phyloP scores from a whole-genome alignment of 2,113 vertebrate genomes.

The Osmerus mordax region DNA sequence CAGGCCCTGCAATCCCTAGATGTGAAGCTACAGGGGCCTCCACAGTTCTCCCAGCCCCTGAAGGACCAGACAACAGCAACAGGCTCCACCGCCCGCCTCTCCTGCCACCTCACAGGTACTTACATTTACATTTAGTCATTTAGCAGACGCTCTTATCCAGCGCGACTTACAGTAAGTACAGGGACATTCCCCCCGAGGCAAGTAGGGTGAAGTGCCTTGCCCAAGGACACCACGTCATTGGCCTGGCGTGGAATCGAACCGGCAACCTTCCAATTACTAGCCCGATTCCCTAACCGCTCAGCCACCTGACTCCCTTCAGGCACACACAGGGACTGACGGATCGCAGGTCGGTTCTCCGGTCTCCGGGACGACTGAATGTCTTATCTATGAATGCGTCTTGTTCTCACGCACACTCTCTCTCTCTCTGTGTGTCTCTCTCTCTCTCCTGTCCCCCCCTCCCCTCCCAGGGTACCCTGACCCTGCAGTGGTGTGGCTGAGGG shows the following conservation, averaged over 20 bases:
- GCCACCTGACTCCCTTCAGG: too few relatives aligned
- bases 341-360: too few relatives aligned
- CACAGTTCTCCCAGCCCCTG: slow-evolving; percentile 54
- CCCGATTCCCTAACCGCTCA: too few relatives aligned
- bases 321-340: neutral
- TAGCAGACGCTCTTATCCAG: too few relatives aligned
- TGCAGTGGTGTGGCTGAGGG: slow-evolving; percentile 75
- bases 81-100: slow-evolving; percentile 57
- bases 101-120: slow-evolving; percentile 69
- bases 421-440: neutral
- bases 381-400: neutral
- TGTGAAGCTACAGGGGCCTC: slow-evolving; percentile 56
- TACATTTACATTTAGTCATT: too few relatives aligned
- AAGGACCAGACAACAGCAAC: slow-evolving; percentile 46
- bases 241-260: too few relatives aligned
- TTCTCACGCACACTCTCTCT: neutral
- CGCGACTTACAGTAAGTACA: too few relatives aligned
- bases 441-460: neutral
- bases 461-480: slow-evolving; percentile 74
- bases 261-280: too few relatives aligned
- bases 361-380: too few relatives aligned
- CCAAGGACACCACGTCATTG: too few relatives aligned
- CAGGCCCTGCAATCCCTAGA: slow-evolving; percentile 60
- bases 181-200: too few relatives aligned
- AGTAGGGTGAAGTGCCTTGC: too few relatives aligned